A percentile compares a stretch with the other conserved stretches of the same genome.
Evolutionary conservation across 2,113 vertebrate species (phyloP).

Genomic region (Prochilodus magdalenae): DNA sequence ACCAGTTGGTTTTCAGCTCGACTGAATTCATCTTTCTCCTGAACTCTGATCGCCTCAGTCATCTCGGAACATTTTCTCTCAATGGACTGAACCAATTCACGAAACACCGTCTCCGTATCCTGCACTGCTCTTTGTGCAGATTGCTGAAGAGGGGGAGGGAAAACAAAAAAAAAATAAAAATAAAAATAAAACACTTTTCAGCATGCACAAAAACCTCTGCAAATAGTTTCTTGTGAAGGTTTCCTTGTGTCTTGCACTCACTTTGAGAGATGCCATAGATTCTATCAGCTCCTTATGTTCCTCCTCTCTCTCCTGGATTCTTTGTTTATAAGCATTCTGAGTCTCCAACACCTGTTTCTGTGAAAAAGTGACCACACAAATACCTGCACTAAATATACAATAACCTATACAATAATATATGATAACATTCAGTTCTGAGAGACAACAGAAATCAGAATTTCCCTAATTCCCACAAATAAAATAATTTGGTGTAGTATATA

Average conservation of each 20-base stretch:
- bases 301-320: conserved; percentile 8
- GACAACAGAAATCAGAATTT: too few relatives aligned
- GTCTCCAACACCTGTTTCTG: conserved; percentile 28
- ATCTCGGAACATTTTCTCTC: conserved; percentile 58
- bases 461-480: too few relatives aligned
- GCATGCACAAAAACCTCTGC: neutral
- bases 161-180: too few relatives aligned
- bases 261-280: conserved; percentile 23
- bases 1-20: conserved; percentile 29
- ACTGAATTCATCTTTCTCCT: conserved; percentile 39
- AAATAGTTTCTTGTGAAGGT: neutral
- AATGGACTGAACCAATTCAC: conserved; percentile 52
- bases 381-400: neutral
- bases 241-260: neutral
- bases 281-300: conserved; percentile 3
- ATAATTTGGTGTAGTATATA: too few relatives aligned
- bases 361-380: neutral
- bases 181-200: neutral
- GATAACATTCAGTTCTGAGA: too few relatives aligned
- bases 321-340: conserved; percentile 34
- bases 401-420: too few relatives aligned
- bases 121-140: conserved; percentile 48
- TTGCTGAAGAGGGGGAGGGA: conserved; percentile 22
- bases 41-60: conserved; percentile 48
- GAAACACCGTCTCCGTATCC: conserved; percentile 59